Base-by-base conservation (phyloP, 2,888 invertebrate genomes). In the Stramonita haemastoma region DNA sequence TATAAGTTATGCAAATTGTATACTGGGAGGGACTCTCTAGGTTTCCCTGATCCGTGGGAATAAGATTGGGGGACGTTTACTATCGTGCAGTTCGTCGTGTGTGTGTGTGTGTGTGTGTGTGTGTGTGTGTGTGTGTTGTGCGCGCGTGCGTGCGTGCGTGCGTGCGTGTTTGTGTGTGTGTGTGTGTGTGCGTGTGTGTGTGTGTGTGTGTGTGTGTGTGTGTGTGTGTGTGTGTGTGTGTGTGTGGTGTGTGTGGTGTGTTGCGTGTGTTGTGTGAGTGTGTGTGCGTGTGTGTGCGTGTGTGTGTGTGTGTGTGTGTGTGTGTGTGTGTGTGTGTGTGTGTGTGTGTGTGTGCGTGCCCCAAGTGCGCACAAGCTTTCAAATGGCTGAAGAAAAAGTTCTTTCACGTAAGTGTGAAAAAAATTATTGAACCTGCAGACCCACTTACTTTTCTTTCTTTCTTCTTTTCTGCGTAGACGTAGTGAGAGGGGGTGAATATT, bases 161-260 rank as follows among this genome's bases (percentile, higher is more conserved):
- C 8, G 46, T 46, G 46, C 8, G 46, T 19, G 26, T 77, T n/a
- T 77, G 77, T 15, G 26, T 26, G 26, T 26, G 26, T 77, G 6
- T n/a, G 5, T 77, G 77, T 29, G n/a, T 29, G 77, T 77, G 77
- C 29, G 77, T 4, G 77, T 77, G 5, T 77, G 77, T 77, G 77
- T 29, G 29, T 29, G 77, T 29, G 66, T 77, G n/a, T 77, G 77
- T 77, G 29, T 29, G n/a, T 77, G 77, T 77, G 77, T 66, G 77
- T 77, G 77, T 77, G 77, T 77, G 77, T 77, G 77, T 77, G 73
- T 73, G 73, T 73, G 73, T 73, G 73, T 73, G 73, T 73, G 73
- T 73, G 73, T 73, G 73, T n/a, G 60, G 13, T 11, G 13, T 11
- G 13, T 11, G 73, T 73, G 22, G 8, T 15, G n/a, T n/a, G n/a